Conservation (phyloP, 2,797 vertebrate species). For the Sphenopsis melanotis region DNA sequence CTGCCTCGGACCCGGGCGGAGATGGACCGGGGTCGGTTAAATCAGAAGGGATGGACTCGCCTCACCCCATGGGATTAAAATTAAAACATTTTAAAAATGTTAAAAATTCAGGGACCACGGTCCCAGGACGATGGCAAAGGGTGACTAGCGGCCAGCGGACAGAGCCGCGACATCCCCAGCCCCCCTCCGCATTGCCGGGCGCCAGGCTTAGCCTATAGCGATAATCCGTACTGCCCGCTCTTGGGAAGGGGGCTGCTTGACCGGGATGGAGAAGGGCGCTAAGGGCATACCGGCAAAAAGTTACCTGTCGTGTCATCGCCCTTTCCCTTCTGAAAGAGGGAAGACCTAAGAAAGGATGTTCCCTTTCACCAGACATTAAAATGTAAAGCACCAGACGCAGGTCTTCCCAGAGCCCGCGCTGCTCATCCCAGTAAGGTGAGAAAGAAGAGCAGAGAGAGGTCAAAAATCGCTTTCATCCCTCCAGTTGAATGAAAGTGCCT, state of each 20-base stretch:
- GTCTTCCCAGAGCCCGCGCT: not conserved
- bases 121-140: not conserved
- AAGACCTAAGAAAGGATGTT: not conserved
- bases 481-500: not conserved
- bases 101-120: not conserved
- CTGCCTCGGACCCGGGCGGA: not conserved
- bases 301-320: not conserved
- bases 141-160: not conserved
- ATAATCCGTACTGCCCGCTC: not conserved
- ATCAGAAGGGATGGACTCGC: not conserved
- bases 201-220: not conserved
- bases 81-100: not conserved
- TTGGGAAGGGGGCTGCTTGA: not conserved
- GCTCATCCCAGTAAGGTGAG: not conserved
- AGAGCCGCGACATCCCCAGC: not conserved
- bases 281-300: not conserved
- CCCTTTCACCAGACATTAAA: not conserved
- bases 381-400: not conserved
- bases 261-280: not conserved
- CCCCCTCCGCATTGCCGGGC: not conserved
- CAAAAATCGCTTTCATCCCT: not conserved
- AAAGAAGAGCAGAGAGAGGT: not conserved
- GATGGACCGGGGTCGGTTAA: not conserved
- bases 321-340: not conserved
- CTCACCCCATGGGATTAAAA: not conserved